Evolutionary conservation across 2,113 vertebrate species (phyloP).

Genomic region (Corythaeola cristata): DNA sequence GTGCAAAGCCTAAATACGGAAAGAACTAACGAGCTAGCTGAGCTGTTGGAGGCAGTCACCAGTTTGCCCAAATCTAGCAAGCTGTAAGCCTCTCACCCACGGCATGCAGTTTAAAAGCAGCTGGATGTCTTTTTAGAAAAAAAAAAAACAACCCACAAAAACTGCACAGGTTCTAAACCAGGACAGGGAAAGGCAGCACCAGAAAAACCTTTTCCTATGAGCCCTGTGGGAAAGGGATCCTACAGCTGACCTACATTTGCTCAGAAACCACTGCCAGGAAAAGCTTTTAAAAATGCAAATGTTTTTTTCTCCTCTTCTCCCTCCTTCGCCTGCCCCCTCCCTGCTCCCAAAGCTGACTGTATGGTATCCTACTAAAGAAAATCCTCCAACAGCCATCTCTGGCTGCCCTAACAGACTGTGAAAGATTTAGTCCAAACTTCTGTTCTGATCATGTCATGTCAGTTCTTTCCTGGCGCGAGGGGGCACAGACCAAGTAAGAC

Average conservation of each 20-base stretch:
- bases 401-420: slow-evolving; percentile 64
- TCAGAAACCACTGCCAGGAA: not conserved
- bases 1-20: not conserved
- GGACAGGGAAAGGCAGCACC: not conserved
- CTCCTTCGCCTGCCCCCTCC: not conserved
- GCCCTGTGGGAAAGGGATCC: not conserved
- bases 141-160: no score
- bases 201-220: not conserved
- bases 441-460: slow-evolving; percentile 54
- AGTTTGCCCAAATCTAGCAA: not conserved
- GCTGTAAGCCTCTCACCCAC: not conserved
- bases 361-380: not conserved
- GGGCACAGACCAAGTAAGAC: slow-evolving; percentile 23
- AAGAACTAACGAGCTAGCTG: not conserved
- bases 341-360: not conserved
- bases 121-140: not conserved
- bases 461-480: not conserved
- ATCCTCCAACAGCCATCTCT: not conserved
- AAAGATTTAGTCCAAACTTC: slow-evolving; percentile 77
- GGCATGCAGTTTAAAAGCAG: not conserved
- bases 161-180: not conserved
- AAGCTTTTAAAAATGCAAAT: slow-evolving; percentile 11
- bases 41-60: not conserved
- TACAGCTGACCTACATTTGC: slow-evolving; percentile 20
- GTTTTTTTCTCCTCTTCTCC: not conserved